These are phyloP conservation scores for Acrocyrtus sp. DNA, from an alignment of 2,888 invertebrate species.

Conservation along the genomic window DNA sequence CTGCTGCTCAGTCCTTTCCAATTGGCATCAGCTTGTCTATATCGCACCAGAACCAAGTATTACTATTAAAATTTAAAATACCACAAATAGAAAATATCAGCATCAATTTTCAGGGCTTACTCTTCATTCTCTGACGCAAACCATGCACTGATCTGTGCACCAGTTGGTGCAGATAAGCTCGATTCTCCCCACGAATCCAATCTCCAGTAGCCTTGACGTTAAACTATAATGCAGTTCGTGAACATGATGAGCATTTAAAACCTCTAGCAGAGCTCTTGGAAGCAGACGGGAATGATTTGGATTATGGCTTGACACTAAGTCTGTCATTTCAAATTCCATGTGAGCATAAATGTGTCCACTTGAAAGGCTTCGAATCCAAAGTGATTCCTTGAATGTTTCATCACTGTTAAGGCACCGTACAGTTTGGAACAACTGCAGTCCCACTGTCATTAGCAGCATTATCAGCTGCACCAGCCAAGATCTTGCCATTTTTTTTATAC, in stretches of 20 bases:
- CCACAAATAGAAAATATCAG: slow-evolving; percentile 11
- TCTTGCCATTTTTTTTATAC: too few relatives aligned
- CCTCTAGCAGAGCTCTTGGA: slow-evolving; percentile 88
- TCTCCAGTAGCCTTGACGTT: slow-evolving; percentile 94
- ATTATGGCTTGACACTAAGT: slow-evolving; percentile 22
- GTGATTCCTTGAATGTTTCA: slow-evolving; percentile 87
- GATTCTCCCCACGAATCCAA: slow-evolving; percentile 96
- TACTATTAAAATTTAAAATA: not conserved
- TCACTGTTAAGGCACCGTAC: too few relatives aligned
- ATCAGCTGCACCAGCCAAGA: too few relatives aligned
- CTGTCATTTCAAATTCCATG: slow-evolving; percentile 81
- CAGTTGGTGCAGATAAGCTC: slow-evolving; percentile 85
- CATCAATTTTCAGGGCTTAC: slow-evolving; percentile 3
- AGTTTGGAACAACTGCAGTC: too few relatives aligned
- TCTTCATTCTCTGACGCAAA: slow-evolving; percentile 74
- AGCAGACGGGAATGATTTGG: slow-evolving; percentile 83
- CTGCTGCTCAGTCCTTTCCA: slow-evolving; percentile 92
- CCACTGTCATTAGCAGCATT: not conserved
- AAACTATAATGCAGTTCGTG: slow-evolving; percentile 91
- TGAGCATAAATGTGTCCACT: slow-evolving; percentile 87
- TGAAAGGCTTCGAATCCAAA: slow-evolving; percentile 84
- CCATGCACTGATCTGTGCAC: slow-evolving; percentile 95
- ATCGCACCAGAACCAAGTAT: not conserved
- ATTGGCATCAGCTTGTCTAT: slow-evolving; percentile 82
- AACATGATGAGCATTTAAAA: slow-evolving; percentile 83